Base-by-base conservation (phyloP, 2,888 invertebrate species). In the Stenolophus ochropezus region DNA sequence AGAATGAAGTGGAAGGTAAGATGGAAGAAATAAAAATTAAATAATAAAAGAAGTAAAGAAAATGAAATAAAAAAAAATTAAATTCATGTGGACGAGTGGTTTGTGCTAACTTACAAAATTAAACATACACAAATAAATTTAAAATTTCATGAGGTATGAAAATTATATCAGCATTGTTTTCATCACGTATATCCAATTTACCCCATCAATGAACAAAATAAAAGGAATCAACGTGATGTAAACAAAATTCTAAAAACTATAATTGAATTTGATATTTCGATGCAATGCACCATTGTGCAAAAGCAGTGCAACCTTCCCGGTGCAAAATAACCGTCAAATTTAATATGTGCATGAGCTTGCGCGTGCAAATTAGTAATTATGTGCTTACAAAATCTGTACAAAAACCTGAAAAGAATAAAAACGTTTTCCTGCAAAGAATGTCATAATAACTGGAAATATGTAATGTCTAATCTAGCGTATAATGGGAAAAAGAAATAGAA, bases 301-400 rank as follows among this genome's bases (percentile, higher is more conserved):
- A 61, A 61, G 61, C 61, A n/a, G 61, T 61, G 61, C 61, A 61
- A 53, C 18, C n/a, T 61, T 21, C 56, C 56, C 76, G 53, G 71
- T 79, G 79, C 73, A 23, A 80, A 53, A 4, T 53, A 71, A 79
- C 80, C 73, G n/a, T 21, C 47, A 69, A 69, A 49, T 78, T 79
- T 71, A 79, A 51, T 79, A 51, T 51, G 79, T 79, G 79, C 79
- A 49, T 6, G n/a, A 16, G 25, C 25, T 20, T 23, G 69, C 79
- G 79, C 69, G 79, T 79, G 79, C 79, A 16, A 11, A 79, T 79
- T 79, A 79, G 79, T 79, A 69, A 27, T 11, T 42, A 25, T n/a
- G 61, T 42, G 33, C 11, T 42, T 42, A 11, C 1, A 42, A 42
- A 42, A 42, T 42, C 11, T 42, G 8, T 42, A 42, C 33, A 42